Conservation (phyloP, 2,888 invertebrate genomes). For the Drosophila vallismaia region DNA sequence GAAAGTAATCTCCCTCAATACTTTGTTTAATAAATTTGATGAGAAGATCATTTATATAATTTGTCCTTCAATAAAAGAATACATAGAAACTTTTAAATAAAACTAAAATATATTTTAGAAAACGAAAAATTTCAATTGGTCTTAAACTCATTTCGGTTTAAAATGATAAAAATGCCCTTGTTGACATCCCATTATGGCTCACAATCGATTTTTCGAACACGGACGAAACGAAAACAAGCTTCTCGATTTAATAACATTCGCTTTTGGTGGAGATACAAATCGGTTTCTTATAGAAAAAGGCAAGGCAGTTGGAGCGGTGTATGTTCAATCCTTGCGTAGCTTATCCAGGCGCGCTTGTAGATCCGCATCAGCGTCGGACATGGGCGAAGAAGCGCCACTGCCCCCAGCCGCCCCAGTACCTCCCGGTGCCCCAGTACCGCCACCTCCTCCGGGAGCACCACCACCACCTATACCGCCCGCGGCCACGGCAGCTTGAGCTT, state of each 20-base stretch:
- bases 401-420: slow-evolving; percentile 83
- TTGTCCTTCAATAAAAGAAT: not conserved
- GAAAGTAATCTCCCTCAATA: not conserved
- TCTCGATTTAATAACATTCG: slow-evolving; percentile 49
- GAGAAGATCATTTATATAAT: not conserved
- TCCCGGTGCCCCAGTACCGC: slow-evolving; percentile 82
- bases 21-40: not conserved
- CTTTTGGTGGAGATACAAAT: slow-evolving; percentile 38
- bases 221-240: slow-evolving; percentile 20
- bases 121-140: not conserved
- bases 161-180: not conserved
- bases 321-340: slow-evolving; percentile 85
- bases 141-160: not conserved
- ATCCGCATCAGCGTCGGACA: slow-evolving; percentile 97
- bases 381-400: slow-evolving; percentile 84
- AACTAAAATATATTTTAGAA: not conserved
- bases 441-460: slow-evolving; percentile 83
- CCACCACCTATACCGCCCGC: slow-evolving; percentile 82
- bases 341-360: slow-evolving; percentile 98
- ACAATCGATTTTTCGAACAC: slow-evolving; percentile 36
- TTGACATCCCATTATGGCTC: not conserved
- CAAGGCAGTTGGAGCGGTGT: slow-evolving; percentile 18
- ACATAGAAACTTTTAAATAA: not conserved
- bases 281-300: slow-evolving; percentile 36
- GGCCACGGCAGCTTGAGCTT: slow-evolving; percentile 86